Conservation (phyloP, 2,888 invertebrate genomes). For the Cynaeus angustus region DNA sequence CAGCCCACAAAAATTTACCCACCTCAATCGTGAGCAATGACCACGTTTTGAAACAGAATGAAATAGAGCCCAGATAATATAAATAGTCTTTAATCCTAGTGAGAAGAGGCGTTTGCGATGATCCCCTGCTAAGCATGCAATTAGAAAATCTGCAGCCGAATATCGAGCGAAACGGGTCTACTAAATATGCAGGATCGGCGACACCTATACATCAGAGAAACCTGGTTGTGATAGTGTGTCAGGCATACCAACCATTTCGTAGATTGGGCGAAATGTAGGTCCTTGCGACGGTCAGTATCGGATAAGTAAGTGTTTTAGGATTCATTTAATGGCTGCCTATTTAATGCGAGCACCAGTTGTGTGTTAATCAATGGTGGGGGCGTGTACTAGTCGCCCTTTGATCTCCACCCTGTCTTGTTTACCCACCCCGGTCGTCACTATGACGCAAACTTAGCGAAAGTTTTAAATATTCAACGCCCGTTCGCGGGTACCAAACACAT, state of each 20-base stretch:
- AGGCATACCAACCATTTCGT: slow-evolving; percentile 62
- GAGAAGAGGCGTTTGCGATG: slow-evolving; percentile 48
- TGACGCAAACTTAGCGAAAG: slow-evolving; percentile 62
- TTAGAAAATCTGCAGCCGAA: slow-evolving; percentile 59
- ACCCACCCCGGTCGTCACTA: slow-evolving; percentile 55
- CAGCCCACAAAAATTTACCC: neutral
- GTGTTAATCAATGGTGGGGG: slow-evolving; percentile 64
- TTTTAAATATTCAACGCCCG: slow-evolving; percentile 68
- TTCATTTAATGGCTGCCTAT: slow-evolving; percentile 60
- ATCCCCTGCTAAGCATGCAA: slow-evolving; percentile 56
- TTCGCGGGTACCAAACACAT: slow-evolving; percentile 64
- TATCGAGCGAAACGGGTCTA: slow-evolving; percentile 60
- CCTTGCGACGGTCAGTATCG: slow-evolving; percentile 47
- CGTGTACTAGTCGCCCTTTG: slow-evolving; percentile 63
- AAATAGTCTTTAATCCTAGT: neutral
- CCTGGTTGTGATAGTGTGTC: slow-evolving; percentile 61
- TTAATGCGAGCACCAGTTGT: slow-evolving; percentile 61
- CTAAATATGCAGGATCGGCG: slow-evolving; percentile 69
- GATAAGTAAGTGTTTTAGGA: slow-evolving; percentile 61
- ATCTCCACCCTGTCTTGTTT: slow-evolving; percentile 63
- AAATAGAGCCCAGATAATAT: neutral
- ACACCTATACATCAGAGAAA: slow-evolving; percentile 68
- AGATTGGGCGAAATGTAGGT: slow-evolving; percentile 35
- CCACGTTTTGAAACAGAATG: neutral
- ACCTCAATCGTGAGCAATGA: neutral